Evolutionary conservation across 2,113 vertebrate species (phyloP).

Genomic region (Ahaetulla prasina): DNA sequence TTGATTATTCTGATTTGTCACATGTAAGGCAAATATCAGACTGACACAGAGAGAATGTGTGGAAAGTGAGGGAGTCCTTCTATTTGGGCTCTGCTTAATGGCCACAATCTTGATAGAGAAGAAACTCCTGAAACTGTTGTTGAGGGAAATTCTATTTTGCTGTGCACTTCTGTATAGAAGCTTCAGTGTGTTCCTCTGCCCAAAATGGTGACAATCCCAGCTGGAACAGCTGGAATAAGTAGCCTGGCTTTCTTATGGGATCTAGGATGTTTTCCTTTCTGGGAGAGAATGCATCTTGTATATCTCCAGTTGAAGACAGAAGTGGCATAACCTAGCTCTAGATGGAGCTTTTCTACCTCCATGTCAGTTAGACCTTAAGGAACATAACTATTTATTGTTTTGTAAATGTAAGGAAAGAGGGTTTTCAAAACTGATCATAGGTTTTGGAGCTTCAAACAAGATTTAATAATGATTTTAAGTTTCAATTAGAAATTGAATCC

Average conservation of each 20-base stretch:
- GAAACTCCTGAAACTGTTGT: neutral
- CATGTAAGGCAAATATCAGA: neutral
- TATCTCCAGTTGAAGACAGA: neutral
- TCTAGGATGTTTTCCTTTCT: neutral
- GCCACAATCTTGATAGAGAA: neutral
- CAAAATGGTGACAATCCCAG: neutral
- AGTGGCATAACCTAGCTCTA: neutral
- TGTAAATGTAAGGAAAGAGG: slow-evolving; percentile 1
- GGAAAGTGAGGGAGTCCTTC: neutral
- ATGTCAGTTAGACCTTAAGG: neutral
- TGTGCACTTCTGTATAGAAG: neutral
- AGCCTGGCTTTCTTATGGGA: neutral
- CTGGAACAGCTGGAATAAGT: neutral
- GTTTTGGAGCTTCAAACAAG: slow-evolving; percentile 31
- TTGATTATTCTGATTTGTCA: neutral
- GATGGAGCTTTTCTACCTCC: fast-evolving
- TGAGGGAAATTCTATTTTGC: neutral
- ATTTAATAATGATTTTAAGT: slow-evolving; percentile 46
- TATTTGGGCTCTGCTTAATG: neutral
- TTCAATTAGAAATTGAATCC: slow-evolving; percentile 70
- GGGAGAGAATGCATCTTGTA: neutral
- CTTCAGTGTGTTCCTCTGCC: neutral
- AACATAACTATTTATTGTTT: neutral
- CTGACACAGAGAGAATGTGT: neutral
- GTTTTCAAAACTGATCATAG: neutral